These are phyloP conservation scores for Tenthredo distinguenda DNA, from an alignment of 2,888 invertebrate genomes.

Conservation along the genomic window DNA sequence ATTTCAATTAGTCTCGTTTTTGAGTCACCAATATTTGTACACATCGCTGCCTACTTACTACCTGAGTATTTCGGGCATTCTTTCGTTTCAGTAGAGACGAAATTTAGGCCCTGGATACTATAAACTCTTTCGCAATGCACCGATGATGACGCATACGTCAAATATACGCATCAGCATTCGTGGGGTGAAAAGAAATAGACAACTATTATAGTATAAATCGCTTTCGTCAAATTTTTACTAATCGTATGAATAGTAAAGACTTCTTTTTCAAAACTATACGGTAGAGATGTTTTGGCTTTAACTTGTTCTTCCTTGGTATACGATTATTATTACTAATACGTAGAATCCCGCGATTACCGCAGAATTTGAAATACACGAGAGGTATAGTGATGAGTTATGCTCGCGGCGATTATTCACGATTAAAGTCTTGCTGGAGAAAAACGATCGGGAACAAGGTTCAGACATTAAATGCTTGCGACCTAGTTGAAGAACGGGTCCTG, in stretches of 20 bases:
- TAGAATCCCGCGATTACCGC: background rate
- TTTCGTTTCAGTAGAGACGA: background rate
- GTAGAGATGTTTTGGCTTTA: background rate
- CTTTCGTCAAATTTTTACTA: background rate
- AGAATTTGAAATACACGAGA: background rate
- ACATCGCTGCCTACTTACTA: background rate
- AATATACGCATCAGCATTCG: constrained; percentile 27
- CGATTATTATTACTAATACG: background rate
- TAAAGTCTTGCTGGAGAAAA: background rate
- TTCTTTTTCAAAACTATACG: too few species aligned
- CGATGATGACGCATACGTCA: constrained; percentile 22
- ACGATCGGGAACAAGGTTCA: background rate
- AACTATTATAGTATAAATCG: background rate
- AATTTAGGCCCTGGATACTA: background rate
- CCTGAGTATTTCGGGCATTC: background rate
- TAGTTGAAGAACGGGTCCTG: background rate
- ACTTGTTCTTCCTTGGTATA: background rate
- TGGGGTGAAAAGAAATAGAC: background rate
- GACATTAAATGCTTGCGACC: background rate
- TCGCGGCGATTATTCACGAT: background rate
- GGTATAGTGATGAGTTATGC: background rate
- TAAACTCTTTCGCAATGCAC: background rate
- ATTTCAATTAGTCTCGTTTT: background rate
- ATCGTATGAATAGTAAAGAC: background rate
- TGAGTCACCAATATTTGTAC: background rate